Percentiles rank a stretch among this genome's conserved stretches.
Conservation (phyloP, 1,140 invertebrate genomes). For the Contarinia nasturtii region DNA sequence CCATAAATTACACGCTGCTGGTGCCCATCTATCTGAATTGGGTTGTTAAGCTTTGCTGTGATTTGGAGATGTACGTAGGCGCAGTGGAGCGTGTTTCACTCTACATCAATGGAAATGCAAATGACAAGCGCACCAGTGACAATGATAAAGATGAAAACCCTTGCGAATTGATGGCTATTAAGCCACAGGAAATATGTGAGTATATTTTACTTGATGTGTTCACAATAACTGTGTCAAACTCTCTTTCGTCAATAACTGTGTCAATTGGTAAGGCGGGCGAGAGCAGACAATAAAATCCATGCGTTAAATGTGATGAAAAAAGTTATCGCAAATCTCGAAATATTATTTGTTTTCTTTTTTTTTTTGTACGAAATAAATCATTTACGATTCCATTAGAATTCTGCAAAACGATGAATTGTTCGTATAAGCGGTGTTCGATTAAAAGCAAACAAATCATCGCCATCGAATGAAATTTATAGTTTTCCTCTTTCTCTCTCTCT, state of each 20-base stretch:
- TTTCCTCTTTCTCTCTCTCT: background rate
- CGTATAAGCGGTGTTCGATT: background rate
- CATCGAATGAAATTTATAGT: too few relatives aligned
- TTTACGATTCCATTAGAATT: background rate
- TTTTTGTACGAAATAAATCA: background rate
- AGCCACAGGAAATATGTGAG: background rate
- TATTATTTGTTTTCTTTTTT: background rate
- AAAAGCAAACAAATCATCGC: background rate
- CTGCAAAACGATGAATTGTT: too few relatives aligned
- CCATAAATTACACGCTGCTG: conserved; percentile 61
- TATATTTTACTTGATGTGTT: background rate
- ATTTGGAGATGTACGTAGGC: conserved; percentile 60
- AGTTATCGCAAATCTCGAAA: background rate
- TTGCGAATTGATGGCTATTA: too few relatives aligned
- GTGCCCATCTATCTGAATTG: conserved; percentile 65
- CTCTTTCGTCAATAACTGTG: too few relatives aligned
- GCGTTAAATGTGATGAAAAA: background rate
- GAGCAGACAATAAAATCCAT: background rate
- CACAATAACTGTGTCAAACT: background rate
- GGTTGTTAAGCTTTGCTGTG: conserved; percentile 61
- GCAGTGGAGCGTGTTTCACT: conserved; percentile 50
- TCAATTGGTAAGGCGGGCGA: background rate
- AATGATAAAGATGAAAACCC: too few relatives aligned
- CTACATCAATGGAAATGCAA: conserved; percentile 24
- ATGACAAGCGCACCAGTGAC: background rate